phyloP scores from a whole-genome alignment of 2,888 invertebrate genomes.

The Toxonevra muliebris region DNA sequence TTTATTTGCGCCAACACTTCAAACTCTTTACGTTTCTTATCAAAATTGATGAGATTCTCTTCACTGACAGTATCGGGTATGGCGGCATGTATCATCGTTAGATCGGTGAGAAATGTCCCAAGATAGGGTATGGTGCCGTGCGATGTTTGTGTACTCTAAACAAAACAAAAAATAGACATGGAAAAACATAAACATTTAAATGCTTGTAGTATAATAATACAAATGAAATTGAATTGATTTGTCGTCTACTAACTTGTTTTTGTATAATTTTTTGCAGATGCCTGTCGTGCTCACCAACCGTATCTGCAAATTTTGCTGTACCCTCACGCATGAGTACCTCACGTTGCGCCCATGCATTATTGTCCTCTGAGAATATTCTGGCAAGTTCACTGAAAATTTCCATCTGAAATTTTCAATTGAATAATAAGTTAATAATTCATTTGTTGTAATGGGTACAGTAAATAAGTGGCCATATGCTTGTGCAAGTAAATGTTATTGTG shows the following conservation, averaged over 20 bases:
- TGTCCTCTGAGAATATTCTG: constrained; percentile 97
- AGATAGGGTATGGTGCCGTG: constrained; percentile 97
- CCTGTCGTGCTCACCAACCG: constrained; percentile 87
- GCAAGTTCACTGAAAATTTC: constrained; percentile 94
- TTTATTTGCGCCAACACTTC: constrained; percentile 98
- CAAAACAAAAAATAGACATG: no score
- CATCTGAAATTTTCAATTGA: constrained; percentile 64
- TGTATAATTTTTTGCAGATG: constrained; percentile 87
- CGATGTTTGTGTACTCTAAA: constrained; percentile 74
- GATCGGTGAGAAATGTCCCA: constrained; percentile 96
- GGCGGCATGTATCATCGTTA: constrained; percentile 98
- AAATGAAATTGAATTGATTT: neutral
- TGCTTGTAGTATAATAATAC: no score
- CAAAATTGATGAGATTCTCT: constrained; percentile 91
- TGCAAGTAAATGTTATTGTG: no score
- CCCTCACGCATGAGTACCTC: constrained; percentile 95
- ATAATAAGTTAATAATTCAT: neutral
- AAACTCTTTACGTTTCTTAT: constrained; percentile 97
- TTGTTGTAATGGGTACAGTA: neutral
- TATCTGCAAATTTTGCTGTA: constrained; percentile 97
- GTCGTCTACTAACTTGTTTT: constrained; percentile 67
- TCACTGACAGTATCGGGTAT: constrained; percentile 83
- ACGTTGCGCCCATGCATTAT: constrained; percentile 94
- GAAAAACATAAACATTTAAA: constrained; percentile 21
- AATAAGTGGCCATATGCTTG: no score